A percentile compares a stretch with the other conserved stretches of the same genome.
These are phyloP conservation scores for Tarsius wallacei DNA, from an alignment of 2,797 vertebrate species.

Conservation along the genomic window DNA sequence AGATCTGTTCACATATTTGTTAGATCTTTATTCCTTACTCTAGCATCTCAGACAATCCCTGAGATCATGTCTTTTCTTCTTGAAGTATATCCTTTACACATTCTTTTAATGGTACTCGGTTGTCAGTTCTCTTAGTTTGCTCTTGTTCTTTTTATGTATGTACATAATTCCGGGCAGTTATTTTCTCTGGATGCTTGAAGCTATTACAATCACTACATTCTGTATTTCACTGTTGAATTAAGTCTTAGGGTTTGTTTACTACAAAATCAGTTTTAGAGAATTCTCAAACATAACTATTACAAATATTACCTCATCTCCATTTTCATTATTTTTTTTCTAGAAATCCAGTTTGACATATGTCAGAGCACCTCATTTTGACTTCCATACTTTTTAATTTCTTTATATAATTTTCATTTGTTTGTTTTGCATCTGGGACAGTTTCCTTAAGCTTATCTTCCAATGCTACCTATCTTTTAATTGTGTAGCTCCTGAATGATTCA, in stretches of 20 bases:
- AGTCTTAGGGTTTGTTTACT: slow-evolving; percentile 4
- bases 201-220: neutral
- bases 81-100: neutral
- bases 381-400: neutral
- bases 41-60: neutral
- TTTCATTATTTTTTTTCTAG: neutral
- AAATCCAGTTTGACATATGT: neutral
- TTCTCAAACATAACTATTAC: slow-evolving; percentile 16
- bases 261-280: slow-evolving; percentile 26
- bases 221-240: neutral
- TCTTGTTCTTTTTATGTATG: neutral
- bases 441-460: slow-evolving; percentile 44
- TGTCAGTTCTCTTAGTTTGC: slow-evolving; percentile 1
- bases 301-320: neutral
- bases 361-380: neutral
- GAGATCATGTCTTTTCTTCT: neutral
- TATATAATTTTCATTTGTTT: neutral
- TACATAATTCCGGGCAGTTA: neutral
- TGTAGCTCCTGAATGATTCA: neutral
- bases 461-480: neutral
- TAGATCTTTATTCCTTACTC: neutral
- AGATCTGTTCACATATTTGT: neutral
- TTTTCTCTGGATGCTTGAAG: neutral
- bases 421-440: neutral
- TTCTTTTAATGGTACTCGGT: slow-evolving; percentile 19